Evolutionary conservation across 92 coral and sea anemone genomes (phyloP), one percentile per base, ranked within the genome.

Genomic region (Zoanthus sansibaricus): DNA sequence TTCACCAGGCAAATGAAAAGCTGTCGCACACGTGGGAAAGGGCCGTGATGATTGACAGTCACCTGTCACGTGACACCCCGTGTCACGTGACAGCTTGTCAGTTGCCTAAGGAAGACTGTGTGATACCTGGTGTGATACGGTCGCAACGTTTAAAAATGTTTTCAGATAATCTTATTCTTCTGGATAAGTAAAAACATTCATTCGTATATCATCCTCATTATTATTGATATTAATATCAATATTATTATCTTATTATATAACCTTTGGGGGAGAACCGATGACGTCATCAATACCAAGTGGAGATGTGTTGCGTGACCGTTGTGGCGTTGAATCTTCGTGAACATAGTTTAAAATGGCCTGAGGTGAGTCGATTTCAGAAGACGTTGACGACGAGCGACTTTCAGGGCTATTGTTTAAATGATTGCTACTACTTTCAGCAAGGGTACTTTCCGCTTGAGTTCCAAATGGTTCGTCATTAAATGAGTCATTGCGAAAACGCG

Each of bases 401-500:
- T 70, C 82, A 46, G 77, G 92, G 37, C 92, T 89, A 66, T 61
- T 78, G 20, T 42, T 83, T 51, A 55, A 64, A 33, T 33, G 48
- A 58, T 91, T 90, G 47, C 88, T 77, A 48, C 61, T 92, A 33
- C 84, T 92, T 32, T 75, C 88, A 72, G 95, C 76, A 0, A 86
- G 16, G 25, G 90, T 79, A 88, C 89, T 94, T 82, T 94, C 98
- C 46, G 95, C 96, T 67, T 89, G 94, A 66, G 93, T 61, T n/a
- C 87, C 78, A 4, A 94, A 84, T 73, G 91, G 94, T 16, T 87
- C 92, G 31, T 93, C 96, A 62, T 91, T 90, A 30, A 89, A 94
- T 10, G 98, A 93, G 1, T 91, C 86, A 42, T 92, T 90, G 70
- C 96, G 86, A 21, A 90, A 68, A 48, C 93, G 80, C 33, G 89